These are phyloP conservation scores for Steinernema khuongi DNA, from an alignment of 1,140 invertebrate species.

Conservation along the genomic window DNA sequence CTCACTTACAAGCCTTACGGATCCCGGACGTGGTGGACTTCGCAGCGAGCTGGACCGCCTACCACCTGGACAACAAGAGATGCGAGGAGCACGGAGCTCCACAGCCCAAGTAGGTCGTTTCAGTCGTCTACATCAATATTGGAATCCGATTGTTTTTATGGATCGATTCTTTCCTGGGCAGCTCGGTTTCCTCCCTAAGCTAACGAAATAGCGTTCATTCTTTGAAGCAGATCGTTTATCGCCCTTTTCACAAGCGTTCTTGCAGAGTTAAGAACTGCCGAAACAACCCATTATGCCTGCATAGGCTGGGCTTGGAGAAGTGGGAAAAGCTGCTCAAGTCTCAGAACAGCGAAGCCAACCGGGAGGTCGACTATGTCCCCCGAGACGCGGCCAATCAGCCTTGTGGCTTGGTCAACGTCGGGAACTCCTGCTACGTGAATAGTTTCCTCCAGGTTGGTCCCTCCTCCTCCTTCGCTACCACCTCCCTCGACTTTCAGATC, in stretches of 20 bases:
- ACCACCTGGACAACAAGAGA: not conserved
- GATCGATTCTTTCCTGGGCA: too few relatives aligned
- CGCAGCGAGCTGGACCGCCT: not conserved
- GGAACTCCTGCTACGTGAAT: conserved; percentile 56
- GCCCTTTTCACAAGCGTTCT: not conserved
- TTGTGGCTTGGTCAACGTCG: conserved; percentile 48
- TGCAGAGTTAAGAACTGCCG: conserved; percentile 43
- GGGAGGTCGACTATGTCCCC: conserved; percentile 29
- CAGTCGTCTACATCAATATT: too few relatives aligned
- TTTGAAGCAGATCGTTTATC: too few relatives aligned
- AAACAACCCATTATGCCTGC: conserved; percentile 49
- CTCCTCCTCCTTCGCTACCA: not conserved
- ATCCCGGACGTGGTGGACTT: not conserved
- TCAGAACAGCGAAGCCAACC: conserved; percentile 15
- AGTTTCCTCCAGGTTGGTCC: conserved; percentile 52
- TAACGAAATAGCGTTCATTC: too few relatives aligned
- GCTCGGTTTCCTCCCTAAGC: too few relatives aligned
- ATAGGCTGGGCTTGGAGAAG: conserved; percentile 51
- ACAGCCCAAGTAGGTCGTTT: not conserved
- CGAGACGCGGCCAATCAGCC: conserved; percentile 44
- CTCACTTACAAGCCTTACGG: not conserved
- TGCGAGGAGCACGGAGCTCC: not conserved
- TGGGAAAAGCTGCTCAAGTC: conserved; percentile 46
- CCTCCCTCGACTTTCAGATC: conserved; percentile 36
- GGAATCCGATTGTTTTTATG: not conserved